Conservation (phyloP, 2,113 vertebrate species). For the Candoia aspera region DNA sequence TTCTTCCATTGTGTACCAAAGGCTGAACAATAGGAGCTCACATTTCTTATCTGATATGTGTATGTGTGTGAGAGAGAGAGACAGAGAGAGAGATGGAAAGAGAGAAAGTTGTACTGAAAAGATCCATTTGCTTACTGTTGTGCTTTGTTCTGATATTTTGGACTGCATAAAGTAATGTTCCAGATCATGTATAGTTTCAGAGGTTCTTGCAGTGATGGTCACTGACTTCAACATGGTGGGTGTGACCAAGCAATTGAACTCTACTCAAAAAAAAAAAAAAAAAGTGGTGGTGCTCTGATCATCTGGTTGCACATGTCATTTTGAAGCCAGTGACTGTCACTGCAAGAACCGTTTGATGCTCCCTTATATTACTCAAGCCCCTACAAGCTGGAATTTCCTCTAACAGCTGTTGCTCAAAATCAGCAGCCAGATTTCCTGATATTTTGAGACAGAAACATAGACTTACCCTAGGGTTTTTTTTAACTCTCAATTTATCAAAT, state of each 20-base stretch:
- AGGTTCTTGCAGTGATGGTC: background rate
- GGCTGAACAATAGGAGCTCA: conserved; percentile 74
- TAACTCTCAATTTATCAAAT: too few species aligned
- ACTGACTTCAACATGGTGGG: background rate
- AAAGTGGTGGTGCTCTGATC: too few species aligned
- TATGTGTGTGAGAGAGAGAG: background rate
- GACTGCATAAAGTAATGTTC: background rate
- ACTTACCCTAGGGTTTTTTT: too few species aligned
- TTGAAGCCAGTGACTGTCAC: too few species aligned
- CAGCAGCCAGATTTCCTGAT: too few species aligned
- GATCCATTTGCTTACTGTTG: background rate
- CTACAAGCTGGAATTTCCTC: too few species aligned
- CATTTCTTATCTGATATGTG: background rate
- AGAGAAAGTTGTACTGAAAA: conserved; percentile 32
- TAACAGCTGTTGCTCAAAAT: too few species aligned
- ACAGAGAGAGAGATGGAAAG: background rate
- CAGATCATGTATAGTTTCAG: background rate
- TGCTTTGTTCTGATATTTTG: background rate
- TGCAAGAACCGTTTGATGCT: too few species aligned
- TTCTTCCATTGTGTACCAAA: conserved; percentile 55
- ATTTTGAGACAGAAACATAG: too few species aligned
- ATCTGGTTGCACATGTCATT: too few species aligned
- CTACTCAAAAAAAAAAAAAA: too few species aligned
- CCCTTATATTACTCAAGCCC: too few species aligned
- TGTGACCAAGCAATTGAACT: background rate